phyloP scores from a whole-genome alignment of 2,797 vertebrate genomes.

The Taeniopygia guttata region DNA sequence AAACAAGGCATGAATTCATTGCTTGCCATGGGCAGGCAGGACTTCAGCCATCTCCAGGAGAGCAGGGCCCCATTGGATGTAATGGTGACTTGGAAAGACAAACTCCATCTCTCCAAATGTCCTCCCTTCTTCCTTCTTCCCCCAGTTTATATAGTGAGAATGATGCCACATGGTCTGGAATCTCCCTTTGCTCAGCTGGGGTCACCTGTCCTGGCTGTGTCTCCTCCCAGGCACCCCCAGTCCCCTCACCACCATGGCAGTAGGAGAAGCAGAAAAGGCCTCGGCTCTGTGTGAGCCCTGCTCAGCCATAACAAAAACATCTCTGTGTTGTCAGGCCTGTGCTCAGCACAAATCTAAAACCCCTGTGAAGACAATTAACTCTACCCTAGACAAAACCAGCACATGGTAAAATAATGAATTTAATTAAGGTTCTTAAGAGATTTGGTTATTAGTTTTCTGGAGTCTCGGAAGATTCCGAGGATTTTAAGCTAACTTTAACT shows the following conservation, averaged over 20 bases:
- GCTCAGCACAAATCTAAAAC: background rate
- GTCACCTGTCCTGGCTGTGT: background rate
- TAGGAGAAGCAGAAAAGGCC: rapidly evolving
- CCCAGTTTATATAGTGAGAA: background rate
- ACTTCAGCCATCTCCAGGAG: background rate
- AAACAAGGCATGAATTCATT: background rate
- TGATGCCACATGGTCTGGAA: background rate
- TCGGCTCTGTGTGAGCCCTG: background rate
- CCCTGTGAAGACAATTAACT: background rate
- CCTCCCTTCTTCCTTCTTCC: background rate
- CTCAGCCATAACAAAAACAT: background rate
- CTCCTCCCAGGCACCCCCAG: no score
- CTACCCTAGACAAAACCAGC: background rate
- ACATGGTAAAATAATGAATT: background rate
- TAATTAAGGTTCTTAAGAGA: background rate
- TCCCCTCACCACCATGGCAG: rapidly evolving
- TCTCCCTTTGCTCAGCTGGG: background rate
- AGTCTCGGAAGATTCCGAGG: background rate
- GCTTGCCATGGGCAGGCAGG: background rate
- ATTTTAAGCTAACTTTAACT: background rate
- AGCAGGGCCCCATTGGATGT: rapidly evolving
- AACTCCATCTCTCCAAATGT: background rate
- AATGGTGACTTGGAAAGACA: background rate
- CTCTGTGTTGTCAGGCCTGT: rapidly evolving
- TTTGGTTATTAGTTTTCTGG: background rate